Base-by-base conservation (phyloP, 2,888 invertebrate genomes). In the Ochropacha duplaris region DNA sequence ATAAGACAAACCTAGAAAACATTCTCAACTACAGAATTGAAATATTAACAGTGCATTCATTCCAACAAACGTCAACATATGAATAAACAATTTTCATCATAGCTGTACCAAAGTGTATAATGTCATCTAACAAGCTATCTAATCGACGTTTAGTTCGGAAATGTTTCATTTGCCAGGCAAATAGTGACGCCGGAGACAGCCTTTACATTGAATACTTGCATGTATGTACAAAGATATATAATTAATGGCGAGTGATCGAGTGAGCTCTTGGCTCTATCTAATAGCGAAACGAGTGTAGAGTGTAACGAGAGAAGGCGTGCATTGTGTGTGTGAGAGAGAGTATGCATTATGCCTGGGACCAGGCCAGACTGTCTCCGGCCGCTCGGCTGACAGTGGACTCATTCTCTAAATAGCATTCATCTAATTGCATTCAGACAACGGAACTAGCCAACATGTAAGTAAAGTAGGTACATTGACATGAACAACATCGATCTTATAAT, bases 361-460 rank as follows among this genome's bases (percentile, higher is more conserved):
- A 39, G 39, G 19, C 39, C 19, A 75, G 81, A 76, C 86, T 84
- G 87, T 86, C 90, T 87, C 88, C 88, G 86, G 86, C 83, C 68
- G 75, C 77, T 76, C 83, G 67, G 75, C 77, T 76, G 84, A 81
- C 85, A 81, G 79, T 78, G 79, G 80, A 72, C 78, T 86, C 86
- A 84, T 86, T 86, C 87, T 85, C 90, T 90, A 90, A 86, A 82
- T 83, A 87, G 90, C 92, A 91, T 92, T 90, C 92, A 86, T 78
- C 91, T 91, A 91, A 79, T 84, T 83, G 87, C 92, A 92, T 91
- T 88, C 92, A 86, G 79, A 88, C 87, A 89, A 88, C 86, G 83
- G 83, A 84, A 83, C 88, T 88, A 92, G 84, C 83, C 84, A 88
- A 88, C 88, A 88, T 76, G 79, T 83, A 84, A 31, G 31, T 31